These are phyloP conservation scores for Microcebus tavaratra DNA, from an alignment of 2,113 vertebrate species.

Conservation along the genomic window DNA sequence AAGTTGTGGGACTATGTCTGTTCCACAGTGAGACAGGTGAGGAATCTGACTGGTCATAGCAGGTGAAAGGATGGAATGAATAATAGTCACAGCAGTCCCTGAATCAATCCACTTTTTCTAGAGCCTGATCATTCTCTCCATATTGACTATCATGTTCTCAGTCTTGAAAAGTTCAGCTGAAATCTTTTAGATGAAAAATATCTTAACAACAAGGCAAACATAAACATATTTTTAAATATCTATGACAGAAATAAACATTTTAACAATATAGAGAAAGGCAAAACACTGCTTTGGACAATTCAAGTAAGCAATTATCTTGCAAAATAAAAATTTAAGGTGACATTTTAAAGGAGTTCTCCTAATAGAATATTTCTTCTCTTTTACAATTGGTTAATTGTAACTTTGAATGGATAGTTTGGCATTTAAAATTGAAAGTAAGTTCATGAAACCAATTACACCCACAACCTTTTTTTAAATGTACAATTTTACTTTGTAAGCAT, in stretches of 20 bases:
- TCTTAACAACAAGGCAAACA: background rate
- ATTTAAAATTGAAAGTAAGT: conserved; percentile 59
- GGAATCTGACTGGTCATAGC: background rate
- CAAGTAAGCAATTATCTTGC: conserved; percentile 38
- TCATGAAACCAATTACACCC: conserved; percentile 48
- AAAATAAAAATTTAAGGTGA: conserved; percentile 52
- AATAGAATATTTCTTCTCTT: background rate
- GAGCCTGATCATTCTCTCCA: background rate
- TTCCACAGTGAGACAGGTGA: background rate
- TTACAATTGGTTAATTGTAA: background rate
- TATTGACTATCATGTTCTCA: background rate
- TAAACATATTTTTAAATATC: background rate
- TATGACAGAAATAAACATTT: conserved; percentile 8
- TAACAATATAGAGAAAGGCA: background rate
- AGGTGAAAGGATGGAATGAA: background rate
- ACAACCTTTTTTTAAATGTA: background rate
- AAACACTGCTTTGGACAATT: conserved; percentile 17
- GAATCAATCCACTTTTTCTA: background rate
- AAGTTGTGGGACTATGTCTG: background rate
- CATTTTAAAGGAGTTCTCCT: conserved; percentile 38
- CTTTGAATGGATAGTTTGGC: conserved; percentile 23
- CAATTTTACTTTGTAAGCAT: conserved; percentile 15
- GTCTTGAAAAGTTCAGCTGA: background rate
- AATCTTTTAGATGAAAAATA: background rate
- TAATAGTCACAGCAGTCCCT: background rate